These are phyloP conservation scores for Sphyrna mokarran DNA, from an alignment of 2,113 vertebrate genomes.

Conservation along the genomic window DNA sequence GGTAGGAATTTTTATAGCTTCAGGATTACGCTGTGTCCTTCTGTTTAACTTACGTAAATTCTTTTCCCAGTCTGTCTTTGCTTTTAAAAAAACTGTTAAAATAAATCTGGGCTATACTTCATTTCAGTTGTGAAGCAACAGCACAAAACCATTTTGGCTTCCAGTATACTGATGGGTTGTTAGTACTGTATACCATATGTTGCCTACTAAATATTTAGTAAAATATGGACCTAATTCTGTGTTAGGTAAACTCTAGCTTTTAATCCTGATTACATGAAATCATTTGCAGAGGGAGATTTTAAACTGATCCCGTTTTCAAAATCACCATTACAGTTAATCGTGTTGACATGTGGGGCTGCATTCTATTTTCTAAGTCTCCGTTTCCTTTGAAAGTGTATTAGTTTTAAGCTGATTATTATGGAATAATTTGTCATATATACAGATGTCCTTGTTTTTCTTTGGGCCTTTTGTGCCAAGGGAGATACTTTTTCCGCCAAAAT, in stretches of 20 bases:
- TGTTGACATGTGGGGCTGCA: not conserved
- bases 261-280: slow-evolving; percentile 24
- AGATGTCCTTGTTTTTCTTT: slow-evolving; percentile 6
- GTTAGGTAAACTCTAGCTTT: not conserved
- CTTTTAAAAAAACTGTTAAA: not conserved
- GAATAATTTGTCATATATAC: slow-evolving; percentile 15
- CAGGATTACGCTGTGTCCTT: not conserved
- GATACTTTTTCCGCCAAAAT: slow-evolving; percentile 29
- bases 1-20: not conserved
- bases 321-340: not conserved
- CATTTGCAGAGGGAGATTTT: not conserved
- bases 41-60: not conserved
- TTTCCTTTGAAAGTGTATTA: slow-evolving; percentile 7
- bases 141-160: not conserved
- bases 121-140: not conserved
- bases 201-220: not conserved
- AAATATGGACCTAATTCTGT: not conserved
- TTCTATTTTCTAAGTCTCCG: not conserved
- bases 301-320: slow-evolving; percentile 20
- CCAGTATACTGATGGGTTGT: not conserved
- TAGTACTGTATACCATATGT: not conserved
- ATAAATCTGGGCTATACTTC: not conserved
- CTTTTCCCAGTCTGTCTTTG: not conserved
- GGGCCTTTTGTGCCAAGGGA: slow-evolving; percentile 25
- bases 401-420: slow-evolving; percentile 19